Conservation (phyloP, 2,797 vertebrate species). For the Carapus acus region DNA sequence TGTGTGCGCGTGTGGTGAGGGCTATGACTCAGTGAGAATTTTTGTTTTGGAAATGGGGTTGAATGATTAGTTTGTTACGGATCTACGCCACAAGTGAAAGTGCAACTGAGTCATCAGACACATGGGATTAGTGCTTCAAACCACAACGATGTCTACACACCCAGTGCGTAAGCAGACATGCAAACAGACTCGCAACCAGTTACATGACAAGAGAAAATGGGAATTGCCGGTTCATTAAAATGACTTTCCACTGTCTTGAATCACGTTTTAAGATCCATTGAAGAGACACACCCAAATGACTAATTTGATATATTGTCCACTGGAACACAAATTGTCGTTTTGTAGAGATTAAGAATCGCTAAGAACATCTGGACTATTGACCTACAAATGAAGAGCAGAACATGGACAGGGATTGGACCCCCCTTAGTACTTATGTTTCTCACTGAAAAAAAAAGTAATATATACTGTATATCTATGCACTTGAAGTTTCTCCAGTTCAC, state of each 20-base stretch:
- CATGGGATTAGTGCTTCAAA: conserved; percentile 52
- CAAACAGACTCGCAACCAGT: conserved; percentile 19
- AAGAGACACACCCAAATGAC: conserved; percentile 34
- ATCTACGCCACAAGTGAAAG: conserved; percentile 55
- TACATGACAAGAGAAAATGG: conserved; percentile 33
- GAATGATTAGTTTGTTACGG: conserved; percentile 53
- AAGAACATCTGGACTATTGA: conserved; percentile 40
- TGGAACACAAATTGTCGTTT: conserved; percentile 21
- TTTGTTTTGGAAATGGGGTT: conserved; percentile 40
- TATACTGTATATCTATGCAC: too few relatives aligned
- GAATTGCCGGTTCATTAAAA: conserved; percentile 25
- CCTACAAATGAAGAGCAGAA: conserved; percentile 18
- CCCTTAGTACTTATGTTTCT: not conserved
- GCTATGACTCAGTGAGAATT: conserved; percentile 55
- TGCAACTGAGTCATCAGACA: conserved; percentile 64
- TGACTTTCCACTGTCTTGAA: conserved; percentile 40
- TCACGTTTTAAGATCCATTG: conserved; percentile 30
- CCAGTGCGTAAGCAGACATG: conserved; percentile 15
- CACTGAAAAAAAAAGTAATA: too few relatives aligned
- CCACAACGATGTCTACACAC: conserved; percentile 40
- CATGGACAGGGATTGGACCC: conserved; percentile 5
- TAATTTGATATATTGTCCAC: conserved; percentile 21
- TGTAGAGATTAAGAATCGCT: conserved; percentile 17
- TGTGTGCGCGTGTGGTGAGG: conserved; percentile 23
- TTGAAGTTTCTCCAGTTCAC: too few relatives aligned